A percentile compares a stretch with the other conserved stretches of the same genome.
Evolutionary conservation across 23 tunicate genomes (phyloP).

Genomic region (Pegea sp.): DNA sequence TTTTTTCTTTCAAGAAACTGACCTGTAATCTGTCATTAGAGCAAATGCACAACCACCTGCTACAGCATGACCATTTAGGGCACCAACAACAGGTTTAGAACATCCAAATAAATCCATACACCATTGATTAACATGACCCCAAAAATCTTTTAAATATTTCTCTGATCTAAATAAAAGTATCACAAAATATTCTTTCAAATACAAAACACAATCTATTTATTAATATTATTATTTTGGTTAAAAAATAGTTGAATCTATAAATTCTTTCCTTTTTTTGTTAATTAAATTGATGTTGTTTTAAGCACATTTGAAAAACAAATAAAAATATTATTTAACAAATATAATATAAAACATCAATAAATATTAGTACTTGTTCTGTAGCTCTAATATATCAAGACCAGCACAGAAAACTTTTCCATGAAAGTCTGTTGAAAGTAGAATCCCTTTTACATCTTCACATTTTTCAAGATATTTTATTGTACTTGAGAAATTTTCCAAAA

Average conservation of each 20-base stretch:
- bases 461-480: constrained; percentile 2
- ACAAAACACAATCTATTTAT: too few relatives aligned
- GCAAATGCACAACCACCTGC: constrained; percentile 1
- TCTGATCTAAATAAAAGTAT: background rate
- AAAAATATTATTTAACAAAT: too few relatives aligned
- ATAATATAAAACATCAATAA: too few relatives aligned
- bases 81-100: background rate
- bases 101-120: background rate
- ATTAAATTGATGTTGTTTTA: too few relatives aligned
- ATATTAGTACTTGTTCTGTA: background rate
- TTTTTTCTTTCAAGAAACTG: background rate
- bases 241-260: too few relatives aligned
- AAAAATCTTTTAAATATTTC: background rate
- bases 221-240: too few relatives aligned
- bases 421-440: background rate
- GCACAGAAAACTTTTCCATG: background rate
- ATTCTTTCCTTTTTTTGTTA: too few relatives aligned
- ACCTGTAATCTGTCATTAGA: constrained; percentile 1
- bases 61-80: background rate
- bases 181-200: too few relatives aligned
- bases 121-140: background rate
- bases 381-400: background rate
- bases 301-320: too few relatives aligned
- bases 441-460: background rate
- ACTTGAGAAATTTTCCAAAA: background rate